Evolutionary conservation across 2,888 invertebrate species (phyloP).

Genomic region (Pachliopta kotzebuea): DNA sequence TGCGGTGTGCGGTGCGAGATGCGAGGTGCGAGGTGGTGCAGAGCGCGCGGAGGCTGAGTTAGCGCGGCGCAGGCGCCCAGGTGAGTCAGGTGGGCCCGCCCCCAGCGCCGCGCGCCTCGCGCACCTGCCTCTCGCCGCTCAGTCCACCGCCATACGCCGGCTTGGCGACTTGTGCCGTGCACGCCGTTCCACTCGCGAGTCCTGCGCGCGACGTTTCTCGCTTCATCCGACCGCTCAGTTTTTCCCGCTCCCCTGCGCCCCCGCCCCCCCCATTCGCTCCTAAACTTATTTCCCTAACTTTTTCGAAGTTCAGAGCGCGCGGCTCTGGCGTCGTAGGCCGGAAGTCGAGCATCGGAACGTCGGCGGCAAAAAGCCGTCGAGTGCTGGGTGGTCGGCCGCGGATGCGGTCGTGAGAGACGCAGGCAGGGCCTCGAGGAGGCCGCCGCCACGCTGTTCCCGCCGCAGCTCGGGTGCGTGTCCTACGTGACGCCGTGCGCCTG

Average conservation of each 20-base stretch:
- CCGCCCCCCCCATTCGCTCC: conserved; percentile 50
- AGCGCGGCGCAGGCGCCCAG: conserved; percentile 77
- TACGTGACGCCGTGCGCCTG: conserved; percentile 78
- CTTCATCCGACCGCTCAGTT: conserved; percentile 72
- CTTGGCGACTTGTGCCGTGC: conserved; percentile 75
- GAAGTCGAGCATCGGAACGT: conserved; percentile 45
- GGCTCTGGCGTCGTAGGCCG: conserved; percentile 26
- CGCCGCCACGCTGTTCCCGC: conserved; percentile 80
- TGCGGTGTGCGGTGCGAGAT: conserved; percentile 38
- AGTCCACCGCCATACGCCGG: conserved; percentile 57
- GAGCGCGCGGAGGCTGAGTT: conserved; percentile 58
- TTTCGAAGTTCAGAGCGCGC: conserved; percentile 54
- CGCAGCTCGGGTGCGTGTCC: conserved; percentile 79
- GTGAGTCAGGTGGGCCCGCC: conserved; percentile 78
- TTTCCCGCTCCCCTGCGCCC: conserved; percentile 72
- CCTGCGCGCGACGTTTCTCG: conserved; percentile 74
- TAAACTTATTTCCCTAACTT: conserved; percentile 58
- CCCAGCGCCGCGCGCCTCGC: conserved; percentile 68
- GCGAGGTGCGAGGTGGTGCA: conserved; percentile 42
- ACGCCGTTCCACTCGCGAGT: conserved; percentile 77
- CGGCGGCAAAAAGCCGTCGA: conserved; percentile 70
- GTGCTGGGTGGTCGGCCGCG: conserved; percentile 67
- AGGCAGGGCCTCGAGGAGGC: conserved; percentile 71
- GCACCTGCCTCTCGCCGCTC: conserved; percentile 66
- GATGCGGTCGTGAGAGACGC: conserved; percentile 76